A percentile compares a stretch with the other conserved stretches of the same genome.
phyloP scores from a whole-genome alignment of 2,888 invertebrate species.

The Drepana falcataria region DNA sequence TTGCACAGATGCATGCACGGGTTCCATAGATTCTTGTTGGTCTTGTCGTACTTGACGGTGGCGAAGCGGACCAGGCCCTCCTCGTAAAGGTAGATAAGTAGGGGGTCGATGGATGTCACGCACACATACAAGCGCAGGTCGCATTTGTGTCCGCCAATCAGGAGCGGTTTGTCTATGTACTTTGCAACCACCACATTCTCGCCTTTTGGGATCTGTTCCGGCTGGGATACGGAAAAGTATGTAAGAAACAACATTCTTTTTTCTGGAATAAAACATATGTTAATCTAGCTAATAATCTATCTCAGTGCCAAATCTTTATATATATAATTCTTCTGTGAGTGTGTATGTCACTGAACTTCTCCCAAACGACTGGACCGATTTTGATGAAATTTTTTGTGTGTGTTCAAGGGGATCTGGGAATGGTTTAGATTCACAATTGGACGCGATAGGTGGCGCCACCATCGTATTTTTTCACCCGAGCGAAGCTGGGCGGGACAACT shows the following conservation, averaged over 20 bases:
- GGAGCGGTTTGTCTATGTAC: slow-evolving; percentile 90
- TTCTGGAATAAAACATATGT: neutral
- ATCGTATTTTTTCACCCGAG: too few species aligned
- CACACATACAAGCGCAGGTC: slow-evolving; percentile 96
- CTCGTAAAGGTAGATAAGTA: slow-evolving; percentile 96
- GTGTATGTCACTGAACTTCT: too few species aligned
- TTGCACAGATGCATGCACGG: slow-evolving; percentile 98
- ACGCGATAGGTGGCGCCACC: too few species aligned
- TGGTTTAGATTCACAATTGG: too few species aligned
- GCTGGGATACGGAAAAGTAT: slow-evolving; percentile 70
- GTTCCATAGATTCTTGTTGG: slow-evolving; percentile 95
- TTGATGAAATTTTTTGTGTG: too few species aligned
- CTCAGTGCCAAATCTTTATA: too few species aligned
- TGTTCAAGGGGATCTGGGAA: too few species aligned
- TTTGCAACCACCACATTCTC: slow-evolving; percentile 94
- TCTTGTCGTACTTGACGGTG: slow-evolving; percentile 95
- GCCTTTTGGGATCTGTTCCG: slow-evolving; percentile 93
- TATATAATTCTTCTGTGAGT: too few species aligned
- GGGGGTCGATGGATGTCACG: slow-evolving; percentile 96
- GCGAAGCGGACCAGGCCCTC: slow-evolving; percentile 97
- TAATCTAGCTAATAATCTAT: too few species aligned
- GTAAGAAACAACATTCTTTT: neutral
- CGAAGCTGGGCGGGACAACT: too few species aligned
- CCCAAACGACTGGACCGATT: too few species aligned
- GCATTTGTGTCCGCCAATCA: slow-evolving; percentile 97